Percentiles rank a stretch among this genome's conserved stretches.
Conservation (phyloP, 2,888 invertebrate species). For the Sphaerophoria taeniata region DNA sequence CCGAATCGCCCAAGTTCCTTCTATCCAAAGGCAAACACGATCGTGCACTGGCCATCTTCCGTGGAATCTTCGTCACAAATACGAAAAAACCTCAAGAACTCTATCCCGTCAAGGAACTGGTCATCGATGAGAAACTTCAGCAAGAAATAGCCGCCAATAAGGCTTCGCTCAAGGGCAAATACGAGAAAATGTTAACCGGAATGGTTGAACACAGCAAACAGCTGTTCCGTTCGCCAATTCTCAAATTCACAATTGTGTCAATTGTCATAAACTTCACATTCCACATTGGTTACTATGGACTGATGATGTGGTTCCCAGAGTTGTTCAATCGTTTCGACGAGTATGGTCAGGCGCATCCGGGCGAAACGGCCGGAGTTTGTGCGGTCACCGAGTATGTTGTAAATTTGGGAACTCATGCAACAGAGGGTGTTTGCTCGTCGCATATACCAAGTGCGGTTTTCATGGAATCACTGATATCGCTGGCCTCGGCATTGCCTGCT, state of each 20-base stretch:
- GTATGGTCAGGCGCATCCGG: conserved; percentile 88
- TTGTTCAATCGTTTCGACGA: conserved; percentile 95
- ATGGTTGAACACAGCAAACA: conserved; percentile 92
- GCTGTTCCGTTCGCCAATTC: conserved; percentile 90
- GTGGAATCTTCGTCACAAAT: conserved; percentile 91
- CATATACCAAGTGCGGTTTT: conserved; percentile 91
- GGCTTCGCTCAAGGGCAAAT: conserved; percentile 86
- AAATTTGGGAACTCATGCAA: conserved; percentile 86
- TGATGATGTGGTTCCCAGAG: conserved; percentile 99
- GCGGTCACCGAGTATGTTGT: conserved; percentile 91
- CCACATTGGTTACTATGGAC: conserved; percentile 97
- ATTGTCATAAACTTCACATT: conserved; percentile 96
- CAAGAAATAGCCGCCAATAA: conserved; percentile 80
- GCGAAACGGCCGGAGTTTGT: conserved; percentile 87
- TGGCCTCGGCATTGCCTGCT: conserved; percentile 93
- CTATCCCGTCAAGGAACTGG: conserved; percentile 90
- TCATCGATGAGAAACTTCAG: conserved; percentile 85
- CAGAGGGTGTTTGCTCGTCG: conserved; percentile 85
- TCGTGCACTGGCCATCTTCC: conserved; percentile 92
- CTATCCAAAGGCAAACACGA: conserved; percentile 91
- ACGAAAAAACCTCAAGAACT: conserved; percentile 87
- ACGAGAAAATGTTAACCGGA: conserved; percentile 88
- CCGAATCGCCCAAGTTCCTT: conserved; percentile 96
- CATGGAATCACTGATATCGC: conserved; percentile 93
- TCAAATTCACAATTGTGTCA: conserved; percentile 92